Percentiles rank a stretch among this genome's conserved stretches.
These are phyloP conservation scores for Calephelis virginiensis DNA, from an alignment of 1,140 invertebrate species.

Conservation along the genomic window DNA sequence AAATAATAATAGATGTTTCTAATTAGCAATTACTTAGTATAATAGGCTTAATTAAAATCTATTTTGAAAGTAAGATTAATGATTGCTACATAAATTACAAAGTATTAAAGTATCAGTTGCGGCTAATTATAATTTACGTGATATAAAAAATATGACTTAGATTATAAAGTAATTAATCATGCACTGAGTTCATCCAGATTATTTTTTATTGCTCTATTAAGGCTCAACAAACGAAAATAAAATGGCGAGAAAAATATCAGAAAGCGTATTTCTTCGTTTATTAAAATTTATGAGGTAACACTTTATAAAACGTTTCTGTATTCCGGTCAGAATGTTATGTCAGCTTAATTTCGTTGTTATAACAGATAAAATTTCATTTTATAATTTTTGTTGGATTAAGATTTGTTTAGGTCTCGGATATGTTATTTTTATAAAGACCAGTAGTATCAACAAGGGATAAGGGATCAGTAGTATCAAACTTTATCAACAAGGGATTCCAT, in stretches of 20 bases:
- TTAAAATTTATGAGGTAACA: constrained; percentile 17
- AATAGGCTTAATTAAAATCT: too few relatives aligned
- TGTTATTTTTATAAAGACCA: not conserved
- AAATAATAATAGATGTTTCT: too few relatives aligned
- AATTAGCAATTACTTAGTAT: too few relatives aligned
- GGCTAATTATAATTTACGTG: too few relatives aligned
- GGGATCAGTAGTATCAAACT: too few relatives aligned
- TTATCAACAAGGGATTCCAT: too few relatives aligned
- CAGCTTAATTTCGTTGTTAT: constrained; percentile 7
- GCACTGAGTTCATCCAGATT: constrained; percentile 5
- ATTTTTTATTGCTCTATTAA: constrained; percentile 18
- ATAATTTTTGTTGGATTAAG: constrained; percentile 2
- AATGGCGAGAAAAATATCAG: constrained; percentile 12
- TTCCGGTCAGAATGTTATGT: constrained; percentile 5
- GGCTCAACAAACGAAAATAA: constrained; percentile 15
- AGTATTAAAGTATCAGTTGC: too few relatives aligned
- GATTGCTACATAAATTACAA: too few relatives aligned
- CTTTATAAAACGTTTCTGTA: constrained; percentile 15
- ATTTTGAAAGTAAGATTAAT: too few relatives aligned
- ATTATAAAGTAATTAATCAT: constrained; percentile 10
- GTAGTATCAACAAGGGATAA: too few relatives aligned
- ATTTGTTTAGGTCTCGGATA: constrained; percentile 4
- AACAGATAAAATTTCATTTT: constrained; percentile 12
- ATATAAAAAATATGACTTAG: not conserved
- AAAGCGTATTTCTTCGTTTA: constrained; percentile 16